These are phyloP conservation scores for Manduca sexta DNA, from an alignment of 1,140 invertebrate species.

Conservation along the genomic window DNA sequence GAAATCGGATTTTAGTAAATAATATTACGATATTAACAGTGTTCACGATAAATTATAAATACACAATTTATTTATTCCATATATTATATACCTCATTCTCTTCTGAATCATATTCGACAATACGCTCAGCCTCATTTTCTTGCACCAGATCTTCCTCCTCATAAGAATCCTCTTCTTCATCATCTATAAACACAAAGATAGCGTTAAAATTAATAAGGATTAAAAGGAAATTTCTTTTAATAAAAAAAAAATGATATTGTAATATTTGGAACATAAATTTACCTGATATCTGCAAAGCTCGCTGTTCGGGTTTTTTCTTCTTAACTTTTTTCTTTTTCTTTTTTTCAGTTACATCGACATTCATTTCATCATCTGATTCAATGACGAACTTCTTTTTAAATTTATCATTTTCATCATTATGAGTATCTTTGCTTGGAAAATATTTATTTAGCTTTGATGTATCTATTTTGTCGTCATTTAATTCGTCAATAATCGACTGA, in stretches of 20 bases:
- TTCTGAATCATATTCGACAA: conserved; percentile 83
- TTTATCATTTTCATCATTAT: conserved; percentile 20
- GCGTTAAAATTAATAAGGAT: no score
- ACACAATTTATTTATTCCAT: no score
- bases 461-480: conserved; percentile 45
- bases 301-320: conserved; percentile 47
- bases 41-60: background rate
- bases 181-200: no score
- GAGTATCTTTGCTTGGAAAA: conserved; percentile 27
- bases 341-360: conserved; percentile 27
- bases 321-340: conserved; percentile 42
- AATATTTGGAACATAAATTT: no score
- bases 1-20: no score
- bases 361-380: conserved; percentile 73
- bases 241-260: no score
- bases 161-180: conserved; percentile 38
- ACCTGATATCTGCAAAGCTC: conserved; percentile 61
- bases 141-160: conserved; percentile 32
- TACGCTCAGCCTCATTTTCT: conserved; percentile 37
- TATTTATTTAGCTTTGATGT: conserved; percentile 45
- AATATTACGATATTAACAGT: background rate
- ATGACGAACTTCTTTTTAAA: conserved; percentile 57
- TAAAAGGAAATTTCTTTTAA: no score
- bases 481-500: conserved; percentile 54
- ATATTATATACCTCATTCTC: conserved; percentile 78